Conservation (phyloP, 2,113 vertebrate species). For the Lates calcarifer region DNA sequence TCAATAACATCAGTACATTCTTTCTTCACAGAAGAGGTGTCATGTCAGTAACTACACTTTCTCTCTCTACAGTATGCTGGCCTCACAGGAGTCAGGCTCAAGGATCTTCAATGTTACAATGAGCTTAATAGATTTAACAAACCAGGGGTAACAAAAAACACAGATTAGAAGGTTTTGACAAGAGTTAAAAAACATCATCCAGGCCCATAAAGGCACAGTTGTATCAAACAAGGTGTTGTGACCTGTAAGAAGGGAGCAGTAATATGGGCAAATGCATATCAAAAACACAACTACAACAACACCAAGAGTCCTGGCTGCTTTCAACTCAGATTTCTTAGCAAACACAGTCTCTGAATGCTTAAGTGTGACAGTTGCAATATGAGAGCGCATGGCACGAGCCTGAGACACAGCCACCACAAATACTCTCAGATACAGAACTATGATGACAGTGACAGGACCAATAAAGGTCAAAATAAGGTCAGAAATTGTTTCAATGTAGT, state of each 20-base stretch:
- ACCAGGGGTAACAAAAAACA: conserved; percentile 49
- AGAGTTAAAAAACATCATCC: conserved; percentile 47
- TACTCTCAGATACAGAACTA: conserved; percentile 20
- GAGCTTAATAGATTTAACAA: conserved; percentile 38
- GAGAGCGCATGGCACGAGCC: conserved; percentile 14
- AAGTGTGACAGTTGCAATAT: not conserved
- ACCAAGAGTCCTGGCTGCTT: not conserved
- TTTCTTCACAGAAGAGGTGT: no score
- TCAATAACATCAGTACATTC: no score
- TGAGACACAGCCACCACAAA: conserved; percentile 18
- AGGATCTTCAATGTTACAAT: conserved; percentile 55
- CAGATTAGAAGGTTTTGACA: conserved; percentile 49
- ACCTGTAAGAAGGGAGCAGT: not conserved
- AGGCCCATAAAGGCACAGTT: not conserved
- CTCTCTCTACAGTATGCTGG: not conserved
- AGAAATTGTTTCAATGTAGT: not conserved
- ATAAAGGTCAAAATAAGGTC: conserved; percentile 29
- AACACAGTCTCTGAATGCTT: not conserved
- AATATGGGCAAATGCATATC: conserved; percentile 32
- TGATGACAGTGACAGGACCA: conserved; percentile 15
- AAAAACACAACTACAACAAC: conserved; percentile 21
- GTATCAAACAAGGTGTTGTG: not conserved
- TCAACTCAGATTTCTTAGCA: conserved; percentile 10
- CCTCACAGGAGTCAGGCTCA: conserved; percentile 31
- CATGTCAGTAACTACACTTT: not conserved